Percentiles rank a stretch among this genome's conserved stretches.
Evolutionary conservation across 2,113 vertebrate genomes (phyloP).

Genomic region (Dasypus novemcinctus): DNA sequence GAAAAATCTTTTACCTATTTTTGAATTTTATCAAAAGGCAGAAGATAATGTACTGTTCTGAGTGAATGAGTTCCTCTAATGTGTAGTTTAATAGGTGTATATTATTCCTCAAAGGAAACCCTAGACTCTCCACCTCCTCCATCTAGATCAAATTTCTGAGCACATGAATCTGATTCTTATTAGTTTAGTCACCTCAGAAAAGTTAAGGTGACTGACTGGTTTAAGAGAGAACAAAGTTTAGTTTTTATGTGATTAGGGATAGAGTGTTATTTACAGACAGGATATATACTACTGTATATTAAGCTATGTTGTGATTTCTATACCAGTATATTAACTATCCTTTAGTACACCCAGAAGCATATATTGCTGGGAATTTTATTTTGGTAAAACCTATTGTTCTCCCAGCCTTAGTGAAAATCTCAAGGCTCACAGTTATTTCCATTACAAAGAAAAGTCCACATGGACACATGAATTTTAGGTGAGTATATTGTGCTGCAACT

Average conservation of each 20-base stretch:
- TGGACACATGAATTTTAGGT: constrained; percentile 33
- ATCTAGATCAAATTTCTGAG: constrained; percentile 45
- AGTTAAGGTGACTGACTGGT: constrained; percentile 1
- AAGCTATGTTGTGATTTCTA: neutral
- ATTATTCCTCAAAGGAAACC: neutral
- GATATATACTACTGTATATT: neutral
- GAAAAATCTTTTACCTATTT: neutral
- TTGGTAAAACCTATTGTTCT: neutral
- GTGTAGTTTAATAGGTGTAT: neutral
- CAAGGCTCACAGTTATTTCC: constrained; percentile 23
- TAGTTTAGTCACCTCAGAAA: constrained; percentile 22
- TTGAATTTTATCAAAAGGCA: neutral
- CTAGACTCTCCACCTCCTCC: neutral
- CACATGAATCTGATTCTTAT: neutral
- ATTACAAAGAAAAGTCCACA: neutral
- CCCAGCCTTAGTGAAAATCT: constrained; percentile 43
- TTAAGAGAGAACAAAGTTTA: neutral
- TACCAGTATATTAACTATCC: neutral
- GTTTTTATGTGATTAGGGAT: neutral
- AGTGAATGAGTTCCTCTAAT: neutral
- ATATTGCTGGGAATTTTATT: neutral
- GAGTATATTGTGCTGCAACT: neutral
- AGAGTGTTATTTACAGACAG: neutral
- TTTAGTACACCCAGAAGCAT: neutral
- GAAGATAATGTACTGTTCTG: constrained; percentile 3